phyloP scores from a whole-genome alignment of 2,888 invertebrate species.

The Melanophora roralis region DNA sequence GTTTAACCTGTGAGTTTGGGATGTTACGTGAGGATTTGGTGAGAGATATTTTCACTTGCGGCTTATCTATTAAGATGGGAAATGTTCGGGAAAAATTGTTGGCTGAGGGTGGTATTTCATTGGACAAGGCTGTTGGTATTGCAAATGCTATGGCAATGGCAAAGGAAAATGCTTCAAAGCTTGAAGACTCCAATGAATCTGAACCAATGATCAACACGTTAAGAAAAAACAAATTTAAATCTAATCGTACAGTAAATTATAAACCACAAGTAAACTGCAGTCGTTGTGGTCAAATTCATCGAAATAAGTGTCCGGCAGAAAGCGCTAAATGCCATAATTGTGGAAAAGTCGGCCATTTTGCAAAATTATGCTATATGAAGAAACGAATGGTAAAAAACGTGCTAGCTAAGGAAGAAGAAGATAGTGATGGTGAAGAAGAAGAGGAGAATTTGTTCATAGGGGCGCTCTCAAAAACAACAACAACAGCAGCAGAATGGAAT shows the following conservation, averaged over 20 bases:
- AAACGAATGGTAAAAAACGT: neutral
- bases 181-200: neutral
- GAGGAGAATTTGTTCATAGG: neutral
- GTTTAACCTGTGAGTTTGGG: slow-evolving; percentile 45
- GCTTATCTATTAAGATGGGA: slow-evolving; percentile 33
- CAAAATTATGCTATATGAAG: neutral
- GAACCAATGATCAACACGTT: neutral
- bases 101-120: too few relatives aligned
- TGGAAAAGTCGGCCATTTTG: neutral
- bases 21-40: slow-evolving; percentile 17
- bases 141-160: slow-evolving; percentile 4
- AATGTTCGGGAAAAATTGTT: neutral
- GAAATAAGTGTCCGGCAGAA: neutral
- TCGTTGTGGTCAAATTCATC: neutral
- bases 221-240: neutral
- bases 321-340: neutral
- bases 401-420: neutral
- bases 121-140: neutral
- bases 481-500: neutral
- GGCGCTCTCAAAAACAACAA: neutral
- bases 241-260: neutral
- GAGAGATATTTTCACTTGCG: slow-evolving; percentile 49
- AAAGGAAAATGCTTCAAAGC: neutral
- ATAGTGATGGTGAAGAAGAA: neutral
- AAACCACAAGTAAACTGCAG: neutral